A percentile compares a stretch with the other conserved stretches of the same genome.
Evolutionary conservation across 2,888 invertebrate species (phyloP).

Genomic region (Ditula angustiorana): DNA sequence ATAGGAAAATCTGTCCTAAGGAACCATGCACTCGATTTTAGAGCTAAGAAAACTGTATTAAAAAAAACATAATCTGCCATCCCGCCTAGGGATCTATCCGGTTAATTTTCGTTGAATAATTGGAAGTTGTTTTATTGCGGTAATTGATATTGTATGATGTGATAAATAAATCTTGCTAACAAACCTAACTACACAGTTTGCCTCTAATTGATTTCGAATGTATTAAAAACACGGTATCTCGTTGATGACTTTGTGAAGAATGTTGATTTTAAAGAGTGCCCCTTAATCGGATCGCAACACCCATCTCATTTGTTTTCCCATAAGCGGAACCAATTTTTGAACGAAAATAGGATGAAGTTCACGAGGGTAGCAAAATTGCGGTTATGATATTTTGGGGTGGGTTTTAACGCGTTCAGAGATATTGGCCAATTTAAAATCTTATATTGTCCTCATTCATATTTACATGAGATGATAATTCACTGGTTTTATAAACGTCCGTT

Average conservation of each 20-base stretch:
- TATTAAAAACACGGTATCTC: background rate
- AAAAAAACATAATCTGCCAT: too few relatives aligned
- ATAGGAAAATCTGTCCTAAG: too few relatives aligned
- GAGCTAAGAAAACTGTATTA: too few relatives aligned
- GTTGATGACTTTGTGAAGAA: slow-evolving; percentile 9
- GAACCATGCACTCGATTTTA: too few relatives aligned
- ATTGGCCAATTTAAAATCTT: background rate
- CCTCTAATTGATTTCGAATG: background rate
- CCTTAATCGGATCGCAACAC: slow-evolving; percentile 24
- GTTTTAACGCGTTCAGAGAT: slow-evolving; percentile 6
- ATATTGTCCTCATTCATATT: background rate
- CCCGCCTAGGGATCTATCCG: too few relatives aligned
- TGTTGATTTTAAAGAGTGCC: background rate
- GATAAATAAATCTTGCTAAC: background rate
- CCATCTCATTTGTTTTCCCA: slow-evolving; percentile 23
- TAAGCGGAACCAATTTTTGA: slow-evolving; percentile 26
- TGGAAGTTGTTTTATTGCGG: too few relatives aligned
- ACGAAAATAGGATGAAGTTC: slow-evolving; percentile 5
- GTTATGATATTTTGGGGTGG: background rate
- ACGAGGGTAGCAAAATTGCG: background rate
- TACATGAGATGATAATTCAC: too few relatives aligned
- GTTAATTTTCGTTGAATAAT: too few relatives aligned
- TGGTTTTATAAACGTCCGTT: too few relatives aligned
- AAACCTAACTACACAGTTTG: background rate
- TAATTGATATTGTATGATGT: too few relatives aligned